Evolutionary conservation across 2,113 vertebrate genomes (phyloP).

Genomic region (Cygnus buccinator): DNA sequence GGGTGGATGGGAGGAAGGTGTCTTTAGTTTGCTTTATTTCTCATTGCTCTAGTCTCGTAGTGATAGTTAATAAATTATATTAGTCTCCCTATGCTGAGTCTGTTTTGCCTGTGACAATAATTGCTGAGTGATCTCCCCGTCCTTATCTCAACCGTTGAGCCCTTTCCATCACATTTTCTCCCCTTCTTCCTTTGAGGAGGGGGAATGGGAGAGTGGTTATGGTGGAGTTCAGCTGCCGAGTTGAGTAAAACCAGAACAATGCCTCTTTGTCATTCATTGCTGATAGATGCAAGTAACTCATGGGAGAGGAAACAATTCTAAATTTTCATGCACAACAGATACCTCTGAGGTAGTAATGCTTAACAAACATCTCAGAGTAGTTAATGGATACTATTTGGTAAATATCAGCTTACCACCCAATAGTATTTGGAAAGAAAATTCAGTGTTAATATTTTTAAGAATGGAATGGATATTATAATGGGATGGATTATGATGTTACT

Average conservation of each 20-base stretch:
- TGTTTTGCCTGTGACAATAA: too few relatives aligned
- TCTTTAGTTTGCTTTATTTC: too few relatives aligned
- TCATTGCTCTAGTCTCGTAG: too few relatives aligned
- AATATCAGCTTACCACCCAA: background rate
- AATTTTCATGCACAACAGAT: background rate
- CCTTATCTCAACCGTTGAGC: too few relatives aligned
- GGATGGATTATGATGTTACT: background rate
- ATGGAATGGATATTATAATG: background rate
- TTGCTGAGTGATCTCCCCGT: too few relatives aligned
- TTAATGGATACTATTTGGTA: background rate
- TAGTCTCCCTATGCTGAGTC: too few relatives aligned
- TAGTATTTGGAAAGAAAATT: background rate
- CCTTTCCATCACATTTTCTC: too few relatives aligned
- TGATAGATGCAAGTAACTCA: background rate
- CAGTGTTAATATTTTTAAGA: background rate
- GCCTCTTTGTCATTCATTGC: background rate
- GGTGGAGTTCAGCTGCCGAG: too few relatives aligned
- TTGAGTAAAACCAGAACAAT: background rate
- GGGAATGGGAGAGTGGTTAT: too few relatives aligned
- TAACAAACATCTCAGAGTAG: background rate
- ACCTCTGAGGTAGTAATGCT: background rate
- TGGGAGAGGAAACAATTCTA: background rate
- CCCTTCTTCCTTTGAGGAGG: too few relatives aligned
- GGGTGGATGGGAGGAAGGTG: too few relatives aligned
- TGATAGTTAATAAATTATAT: too few relatives aligned